Conservation (phyloP, 2,113 vertebrate genomes). For the Phasianus colchicus region DNA sequence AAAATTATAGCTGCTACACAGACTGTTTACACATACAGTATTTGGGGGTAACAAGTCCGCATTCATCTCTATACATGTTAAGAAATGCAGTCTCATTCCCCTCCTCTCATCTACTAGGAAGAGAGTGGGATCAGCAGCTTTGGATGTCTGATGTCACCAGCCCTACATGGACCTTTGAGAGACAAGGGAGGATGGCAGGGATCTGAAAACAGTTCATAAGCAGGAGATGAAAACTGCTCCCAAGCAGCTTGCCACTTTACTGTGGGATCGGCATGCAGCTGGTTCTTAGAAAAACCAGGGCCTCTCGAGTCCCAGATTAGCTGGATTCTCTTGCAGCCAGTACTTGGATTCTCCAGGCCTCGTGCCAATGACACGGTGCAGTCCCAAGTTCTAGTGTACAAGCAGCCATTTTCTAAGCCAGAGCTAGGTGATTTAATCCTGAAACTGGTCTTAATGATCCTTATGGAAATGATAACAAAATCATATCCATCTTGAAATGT, state of each 20-base stretch:
- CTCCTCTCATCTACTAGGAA: neutral
- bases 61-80: neutral
- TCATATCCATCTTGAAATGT: neutral
- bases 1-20: neutral
- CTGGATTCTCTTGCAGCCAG: fast-evolving
- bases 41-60: neutral
- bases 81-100: neutral
- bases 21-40: neutral
- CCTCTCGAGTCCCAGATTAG: neutral
- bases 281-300: neutral
- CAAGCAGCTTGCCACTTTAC: neutral
- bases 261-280: neutral
- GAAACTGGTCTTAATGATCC: neutral
- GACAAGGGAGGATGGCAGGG: neutral
- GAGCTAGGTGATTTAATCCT: neutral
- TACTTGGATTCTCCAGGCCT: neutral
- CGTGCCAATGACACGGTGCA: neutral
- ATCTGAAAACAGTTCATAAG: neutral
- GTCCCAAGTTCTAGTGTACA: neutral
- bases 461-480: neutral
- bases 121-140: neutral
- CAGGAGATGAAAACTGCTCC: neutral
- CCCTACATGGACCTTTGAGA: neutral
- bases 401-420: neutral
- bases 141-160: neutral